These are phyloP conservation scores for Danio kyathit DNA, from an alignment of 2,797 vertebrate species.

Conservation along the genomic window DNA sequence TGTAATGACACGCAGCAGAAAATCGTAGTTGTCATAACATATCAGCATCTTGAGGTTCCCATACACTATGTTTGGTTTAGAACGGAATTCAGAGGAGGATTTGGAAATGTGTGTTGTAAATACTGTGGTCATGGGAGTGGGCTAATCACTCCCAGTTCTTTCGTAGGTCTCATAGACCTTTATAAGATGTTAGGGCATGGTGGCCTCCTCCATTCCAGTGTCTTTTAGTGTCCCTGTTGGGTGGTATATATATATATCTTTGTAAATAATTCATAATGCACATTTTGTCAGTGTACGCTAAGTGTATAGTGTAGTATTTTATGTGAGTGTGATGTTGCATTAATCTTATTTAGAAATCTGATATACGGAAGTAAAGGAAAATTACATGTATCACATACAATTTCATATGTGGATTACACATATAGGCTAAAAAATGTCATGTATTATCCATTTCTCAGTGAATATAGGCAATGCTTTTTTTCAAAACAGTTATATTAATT, in stretches of 20 bases:
- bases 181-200: constrained; percentile 49
- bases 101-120: constrained; percentile 71
- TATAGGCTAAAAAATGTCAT: too few relatives aligned
- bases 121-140: constrained; percentile 81
- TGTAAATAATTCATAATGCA: constrained; percentile 46
- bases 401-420: too few relatives aligned
- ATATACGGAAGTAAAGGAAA: too few relatives aligned
- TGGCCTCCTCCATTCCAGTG: constrained; percentile 37
- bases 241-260: constrained; percentile 27
- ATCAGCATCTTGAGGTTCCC: constrained; percentile 43
- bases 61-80: constrained; percentile 54
- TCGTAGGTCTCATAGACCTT: constrained; percentile 87
- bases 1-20: constrained; percentile 40
- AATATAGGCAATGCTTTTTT: too few relatives aligned
- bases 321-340: neutral
- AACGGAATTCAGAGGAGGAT: constrained; percentile 59
- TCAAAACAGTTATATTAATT: too few relatives aligned
- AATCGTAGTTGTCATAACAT: constrained; percentile 41
- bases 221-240: constrained; percentile 13
- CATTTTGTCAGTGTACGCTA: constrained; percentile 12
- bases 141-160: constrained; percentile 76
- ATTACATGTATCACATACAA: too few relatives aligned
- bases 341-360: neutral
- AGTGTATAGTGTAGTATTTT: constrained; percentile 39
- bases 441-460: too few relatives aligned